Conservation (phyloP, 2,888 invertebrate species). For the Gonocerus acuteangulatus region DNA sequence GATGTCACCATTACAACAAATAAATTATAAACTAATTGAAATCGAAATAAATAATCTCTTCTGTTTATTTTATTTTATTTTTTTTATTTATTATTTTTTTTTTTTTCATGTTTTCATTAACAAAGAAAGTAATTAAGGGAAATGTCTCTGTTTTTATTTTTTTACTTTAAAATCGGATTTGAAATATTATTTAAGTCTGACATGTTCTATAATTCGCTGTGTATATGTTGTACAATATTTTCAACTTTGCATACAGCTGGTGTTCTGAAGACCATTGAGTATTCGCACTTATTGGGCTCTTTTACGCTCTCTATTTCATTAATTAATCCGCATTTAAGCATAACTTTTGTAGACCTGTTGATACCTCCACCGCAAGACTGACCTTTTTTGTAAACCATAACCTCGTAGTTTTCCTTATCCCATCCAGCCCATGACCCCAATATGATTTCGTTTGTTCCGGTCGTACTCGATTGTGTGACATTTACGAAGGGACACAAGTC, state of each 20-base stretch:
- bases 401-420: not conserved
- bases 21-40: too few relatives aligned
- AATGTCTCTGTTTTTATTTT: too few relatives aligned
- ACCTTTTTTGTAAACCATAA: constrained; percentile 6
- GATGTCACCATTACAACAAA: too few relatives aligned
- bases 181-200: too few relatives aligned
- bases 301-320: constrained; percentile 1
- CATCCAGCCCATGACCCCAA: constrained; percentile 8
- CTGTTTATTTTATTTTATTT: too few relatives aligned
- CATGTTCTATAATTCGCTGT: too few relatives aligned
- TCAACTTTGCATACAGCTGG: constrained; percentile 1
- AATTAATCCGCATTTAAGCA: not conserved
- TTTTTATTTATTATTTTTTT: too few relatives aligned
- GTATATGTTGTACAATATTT: too few relatives aligned
- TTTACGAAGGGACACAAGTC: not conserved
- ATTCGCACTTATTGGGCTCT: constrained; percentile 4
- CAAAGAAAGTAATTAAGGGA: too few relatives aligned
- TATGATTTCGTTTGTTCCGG: not conserved
- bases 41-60: too few relatives aligned
- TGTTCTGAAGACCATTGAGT: not conserved
- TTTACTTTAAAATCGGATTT: too few relatives aligned
- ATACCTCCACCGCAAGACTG: not conserved
- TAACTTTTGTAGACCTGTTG: not conserved
- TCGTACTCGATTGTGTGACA: not conserved
- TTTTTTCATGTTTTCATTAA: too few relatives aligned